Percentiles rank a stretch among this genome's conserved stretches.
Evolutionary conservation across 2,113 vertebrate genomes (phyloP).

Genomic region (Toxostoma redivivum): DNA sequence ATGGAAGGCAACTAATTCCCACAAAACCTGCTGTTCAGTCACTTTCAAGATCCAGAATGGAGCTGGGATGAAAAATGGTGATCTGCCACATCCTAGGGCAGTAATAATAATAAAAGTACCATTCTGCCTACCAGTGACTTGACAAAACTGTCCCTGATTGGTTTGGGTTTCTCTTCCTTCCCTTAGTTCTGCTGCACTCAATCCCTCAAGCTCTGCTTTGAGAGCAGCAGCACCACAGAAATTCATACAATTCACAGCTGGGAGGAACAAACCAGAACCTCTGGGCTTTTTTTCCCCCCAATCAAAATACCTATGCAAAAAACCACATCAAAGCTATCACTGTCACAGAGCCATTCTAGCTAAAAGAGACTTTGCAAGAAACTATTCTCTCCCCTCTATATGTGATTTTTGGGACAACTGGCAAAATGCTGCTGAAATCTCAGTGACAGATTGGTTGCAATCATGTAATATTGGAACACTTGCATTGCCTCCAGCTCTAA

Average conservation of each 20-base stretch:
- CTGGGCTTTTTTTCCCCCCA: neutral
- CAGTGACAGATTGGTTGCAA: neutral
- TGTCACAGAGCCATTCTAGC: neutral
- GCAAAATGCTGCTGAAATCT: neutral
- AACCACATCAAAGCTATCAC: neutral
- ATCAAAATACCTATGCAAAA: neutral
- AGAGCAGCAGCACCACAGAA: neutral
- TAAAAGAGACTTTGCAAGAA: neutral
- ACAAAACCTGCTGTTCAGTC: neutral
- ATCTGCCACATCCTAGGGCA: neutral
- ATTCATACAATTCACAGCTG: neutral
- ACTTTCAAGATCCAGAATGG: neutral
- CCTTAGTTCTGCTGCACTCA: neutral
- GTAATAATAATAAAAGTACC: neutral
- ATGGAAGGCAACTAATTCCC: neutral
- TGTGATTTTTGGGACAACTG: neutral
- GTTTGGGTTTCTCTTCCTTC: neutral
- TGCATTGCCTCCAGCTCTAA: neutral
- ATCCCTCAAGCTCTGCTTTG: neutral
- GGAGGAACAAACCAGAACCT: neutral
- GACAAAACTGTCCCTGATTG: neutral
- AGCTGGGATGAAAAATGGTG: neutral
- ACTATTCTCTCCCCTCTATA: neutral
- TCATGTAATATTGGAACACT: neutral
- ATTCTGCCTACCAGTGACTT: neutral